These are phyloP conservation scores for Drosophila navojoa DNA, from an alignment of 1,140 invertebrate genomes.

Conservation along the genomic window DNA sequence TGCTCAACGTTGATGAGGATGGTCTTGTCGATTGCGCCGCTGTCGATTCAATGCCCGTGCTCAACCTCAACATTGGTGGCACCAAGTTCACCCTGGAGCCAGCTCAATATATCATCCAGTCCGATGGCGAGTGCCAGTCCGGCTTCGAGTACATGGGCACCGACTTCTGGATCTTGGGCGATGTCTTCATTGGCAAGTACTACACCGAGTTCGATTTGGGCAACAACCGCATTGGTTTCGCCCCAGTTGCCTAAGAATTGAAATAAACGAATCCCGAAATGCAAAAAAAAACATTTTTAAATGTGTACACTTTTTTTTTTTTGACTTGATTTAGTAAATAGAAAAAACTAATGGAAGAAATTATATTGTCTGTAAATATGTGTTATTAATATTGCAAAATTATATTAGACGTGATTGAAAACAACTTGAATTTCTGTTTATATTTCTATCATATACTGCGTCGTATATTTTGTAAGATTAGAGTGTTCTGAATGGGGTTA, in stretches of 20 bases:
- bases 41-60: slow-evolving; percentile 90
- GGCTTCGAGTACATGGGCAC: slow-evolving; percentile 85
- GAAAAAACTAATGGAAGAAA: neutral
- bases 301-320: neutral
- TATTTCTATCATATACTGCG: no score
- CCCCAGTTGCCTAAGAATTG: slow-evolving; percentile 84
- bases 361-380: no score
- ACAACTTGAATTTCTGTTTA: neutral
- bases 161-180: slow-evolving; percentile 97
- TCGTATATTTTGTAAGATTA: no score
- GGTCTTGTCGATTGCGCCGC: slow-evolving; percentile 90
- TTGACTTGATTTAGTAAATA: neutral
- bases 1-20: slow-evolving; percentile 90
- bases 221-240: slow-evolving; percentile 96
- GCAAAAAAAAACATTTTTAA: neutral
- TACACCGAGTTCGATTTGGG: slow-evolving; percentile 98
- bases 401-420: neutral
- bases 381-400: no score
- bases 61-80: slow-evolving; percentile 92
- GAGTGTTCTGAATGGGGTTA: no score
- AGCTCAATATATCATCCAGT: slow-evolving; percentile 92
- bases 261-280: slow-evolving; percentile 26
- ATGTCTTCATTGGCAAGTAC: slow-evolving; percentile 97
- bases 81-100: slow-evolving; percentile 90
- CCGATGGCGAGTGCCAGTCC: slow-evolving; percentile 97